A percentile compares a stretch with the other conserved stretches of the same genome.
Conservation (phyloP, 2,797 vertebrate species). For the Pempheris klunzingeri region DNA sequence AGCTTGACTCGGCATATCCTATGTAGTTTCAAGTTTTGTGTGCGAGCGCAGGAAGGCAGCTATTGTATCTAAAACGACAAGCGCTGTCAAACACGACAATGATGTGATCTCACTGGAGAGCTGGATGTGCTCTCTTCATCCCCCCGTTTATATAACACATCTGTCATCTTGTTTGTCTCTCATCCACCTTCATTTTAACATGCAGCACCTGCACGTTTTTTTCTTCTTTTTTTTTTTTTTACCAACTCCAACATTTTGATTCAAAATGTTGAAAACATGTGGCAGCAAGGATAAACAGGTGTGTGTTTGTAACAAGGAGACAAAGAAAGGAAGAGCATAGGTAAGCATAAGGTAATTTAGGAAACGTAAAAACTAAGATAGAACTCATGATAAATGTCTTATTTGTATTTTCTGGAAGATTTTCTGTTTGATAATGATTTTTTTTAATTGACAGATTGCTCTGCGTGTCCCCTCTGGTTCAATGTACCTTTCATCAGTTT, state of each 20-base stretch:
- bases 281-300: background rate
- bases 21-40: conserved; percentile 36
- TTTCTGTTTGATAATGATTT: background rate
- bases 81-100: conserved; percentile 25
- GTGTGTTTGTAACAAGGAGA: conserved; percentile 4
- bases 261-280: background rate
- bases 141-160: conserved; percentile 50
- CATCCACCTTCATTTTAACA: conserved; percentile 22
- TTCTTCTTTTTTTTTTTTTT: too few relatives aligned
- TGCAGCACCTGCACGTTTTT: conserved; percentile 12
- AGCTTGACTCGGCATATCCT: background rate
- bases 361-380: background rate
- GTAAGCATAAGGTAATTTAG: background rate
- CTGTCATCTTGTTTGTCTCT: conserved; percentile 30
- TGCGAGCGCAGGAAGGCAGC: conserved; percentile 40
- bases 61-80: conserved; percentile 24
- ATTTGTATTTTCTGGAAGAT: conserved; percentile 10
- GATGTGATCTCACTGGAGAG: conserved; percentile 33
- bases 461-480: conserved; percentile 25
- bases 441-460: conserved; percentile 22
- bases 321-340: background rate
- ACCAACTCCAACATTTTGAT: conserved; percentile 1
- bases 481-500: conserved; percentile 35
- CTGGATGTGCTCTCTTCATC: conserved; percentile 16
- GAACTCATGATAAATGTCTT: background rate